These are phyloP conservation scores for Pao palembangensis DNA, from an alignment of 2,113 vertebrate genomes.

Conservation along the genomic window DNA sequence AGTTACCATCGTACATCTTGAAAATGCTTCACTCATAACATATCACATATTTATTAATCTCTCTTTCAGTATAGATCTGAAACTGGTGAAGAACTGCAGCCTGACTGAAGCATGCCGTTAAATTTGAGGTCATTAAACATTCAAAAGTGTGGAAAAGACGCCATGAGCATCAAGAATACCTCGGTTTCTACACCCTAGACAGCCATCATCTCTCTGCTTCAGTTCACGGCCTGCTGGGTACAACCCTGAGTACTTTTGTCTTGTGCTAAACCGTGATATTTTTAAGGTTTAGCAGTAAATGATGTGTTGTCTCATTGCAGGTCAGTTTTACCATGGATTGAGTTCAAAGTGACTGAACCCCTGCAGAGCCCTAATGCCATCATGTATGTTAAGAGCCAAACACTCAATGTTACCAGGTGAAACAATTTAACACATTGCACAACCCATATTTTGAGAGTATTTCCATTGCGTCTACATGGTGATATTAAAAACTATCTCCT, in stretches of 20 bases:
- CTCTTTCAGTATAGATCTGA: constrained; percentile 76
- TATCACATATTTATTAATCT: constrained; percentile 2
- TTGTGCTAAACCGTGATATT: background rate
- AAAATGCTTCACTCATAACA: background rate
- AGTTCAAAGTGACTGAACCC: constrained; percentile 79
- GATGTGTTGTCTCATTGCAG: constrained; percentile 7
- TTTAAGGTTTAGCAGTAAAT: background rate
- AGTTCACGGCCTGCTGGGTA: constrained; percentile 89
- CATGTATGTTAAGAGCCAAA: constrained; percentile 84
- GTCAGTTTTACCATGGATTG: constrained; percentile 76
- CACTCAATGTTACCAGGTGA: constrained; percentile 86
- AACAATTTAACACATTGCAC: background rate
- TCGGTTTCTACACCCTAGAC: constrained; percentile 86
- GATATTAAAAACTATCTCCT: background rate
- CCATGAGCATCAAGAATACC: constrained; percentile 78
- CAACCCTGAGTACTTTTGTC: background rate
- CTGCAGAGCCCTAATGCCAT: constrained; percentile 80
- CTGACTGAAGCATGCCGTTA: constrained; percentile 77
- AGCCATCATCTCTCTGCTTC: constrained; percentile 77
- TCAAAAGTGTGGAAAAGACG: constrained; percentile 81
- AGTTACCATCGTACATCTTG: background rate
- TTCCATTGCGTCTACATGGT: background rate
- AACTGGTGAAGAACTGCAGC: constrained; percentile 76
- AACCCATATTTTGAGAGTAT: background rate
- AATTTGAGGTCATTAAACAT: constrained; percentile 84